Percentiles rank a stretch among this genome's conserved stretches.
These are phyloP conservation scores for Cydia strobilella DNA, from an alignment of 1,140 invertebrate species.

Conservation along the genomic window DNA sequence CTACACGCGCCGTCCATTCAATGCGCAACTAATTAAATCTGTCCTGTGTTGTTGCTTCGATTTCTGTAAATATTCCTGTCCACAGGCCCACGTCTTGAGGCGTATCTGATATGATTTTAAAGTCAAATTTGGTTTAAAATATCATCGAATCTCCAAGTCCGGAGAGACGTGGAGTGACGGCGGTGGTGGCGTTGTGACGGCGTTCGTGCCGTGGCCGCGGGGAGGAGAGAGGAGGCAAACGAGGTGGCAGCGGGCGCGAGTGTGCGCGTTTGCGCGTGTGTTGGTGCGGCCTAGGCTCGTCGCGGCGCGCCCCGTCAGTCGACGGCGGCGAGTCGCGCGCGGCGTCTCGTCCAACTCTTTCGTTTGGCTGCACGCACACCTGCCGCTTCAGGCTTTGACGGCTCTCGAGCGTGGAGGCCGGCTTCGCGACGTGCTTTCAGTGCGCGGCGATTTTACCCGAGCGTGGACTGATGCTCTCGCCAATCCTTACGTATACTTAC, in stretches of 20 bases:
- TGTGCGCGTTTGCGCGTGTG: conserved; percentile 69
- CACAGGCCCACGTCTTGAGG: conserved; percentile 53
- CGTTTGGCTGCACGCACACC: conserved; percentile 60
- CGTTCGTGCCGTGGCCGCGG: conserved; percentile 47
- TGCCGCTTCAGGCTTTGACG: conserved; percentile 66
- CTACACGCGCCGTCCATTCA: conserved; percentile 70
- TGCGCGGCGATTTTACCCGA: conserved; percentile 59
- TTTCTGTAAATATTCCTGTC: conserved; percentile 62
- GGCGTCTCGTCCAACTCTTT: conserved; percentile 63
- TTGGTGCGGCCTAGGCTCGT: conserved; percentile 59
- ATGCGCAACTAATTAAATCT: conserved; percentile 61
- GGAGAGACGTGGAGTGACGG: conserved; percentile 40
- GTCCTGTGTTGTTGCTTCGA: conserved; percentile 4
- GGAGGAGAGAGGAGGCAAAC: conserved; percentile 35
- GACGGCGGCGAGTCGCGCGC: conserved; percentile 74
- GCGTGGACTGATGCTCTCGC: conserved; percentile 39
- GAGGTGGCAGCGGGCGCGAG: conserved; percentile 50
- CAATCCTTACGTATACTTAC: conserved; percentile 49
- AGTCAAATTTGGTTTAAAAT: conserved; percentile 72
- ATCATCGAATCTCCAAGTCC: conserved; percentile 61
- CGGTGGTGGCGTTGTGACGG: conserved; percentile 48
- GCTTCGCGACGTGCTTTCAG: conserved; percentile 63
- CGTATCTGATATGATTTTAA: conserved; percentile 58
- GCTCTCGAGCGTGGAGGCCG: conserved; percentile 70
- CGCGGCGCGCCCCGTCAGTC: conserved; percentile 74